These are phyloP conservation scores for Neuroterus valhalla DNA, from an alignment of 1,140 invertebrate species.

Conservation along the genomic window DNA sequence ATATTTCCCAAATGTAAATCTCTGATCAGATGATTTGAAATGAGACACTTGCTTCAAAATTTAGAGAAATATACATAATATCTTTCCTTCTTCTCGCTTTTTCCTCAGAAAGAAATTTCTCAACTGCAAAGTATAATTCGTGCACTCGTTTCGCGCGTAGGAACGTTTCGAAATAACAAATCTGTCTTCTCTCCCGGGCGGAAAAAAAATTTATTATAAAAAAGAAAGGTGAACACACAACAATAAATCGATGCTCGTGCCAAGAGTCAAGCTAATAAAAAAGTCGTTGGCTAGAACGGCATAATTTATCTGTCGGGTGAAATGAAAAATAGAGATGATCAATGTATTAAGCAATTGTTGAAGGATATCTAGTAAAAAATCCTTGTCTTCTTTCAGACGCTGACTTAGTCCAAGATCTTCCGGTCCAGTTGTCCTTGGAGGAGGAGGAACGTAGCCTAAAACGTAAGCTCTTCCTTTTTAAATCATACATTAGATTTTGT, in stretches of 20 bases:
- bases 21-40: background rate
- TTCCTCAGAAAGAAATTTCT: background rate
- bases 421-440: conserved; percentile 77
- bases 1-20: no score
- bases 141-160: conserved; percentile 6
- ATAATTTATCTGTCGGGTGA: background rate
- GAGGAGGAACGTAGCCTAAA: conserved; percentile 86
- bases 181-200: background rate
- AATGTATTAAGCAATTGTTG: background rate
- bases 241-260: conserved; percentile 20
- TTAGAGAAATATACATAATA: background rate
- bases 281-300: background rate
- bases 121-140: background rate
- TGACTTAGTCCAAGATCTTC: conserved; percentile 82
- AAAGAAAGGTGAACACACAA: conserved; percentile 10
- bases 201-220: background rate
- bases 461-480: conserved; percentile 77
- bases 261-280: conserved; percentile 5
- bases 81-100: background rate
- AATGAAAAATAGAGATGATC: conserved; percentile 14
- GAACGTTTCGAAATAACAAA: background rate
- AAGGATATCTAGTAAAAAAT: conserved; percentile 28
- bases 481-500: no score
- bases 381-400: conserved; percentile 77
- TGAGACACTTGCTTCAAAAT: background rate